Percentiles rank a stretch among this genome's conserved stretches.
Evolutionary conservation across 2,113 vertebrate species (phyloP).

Genomic region (Scytalopus superciliaris): DNA sequence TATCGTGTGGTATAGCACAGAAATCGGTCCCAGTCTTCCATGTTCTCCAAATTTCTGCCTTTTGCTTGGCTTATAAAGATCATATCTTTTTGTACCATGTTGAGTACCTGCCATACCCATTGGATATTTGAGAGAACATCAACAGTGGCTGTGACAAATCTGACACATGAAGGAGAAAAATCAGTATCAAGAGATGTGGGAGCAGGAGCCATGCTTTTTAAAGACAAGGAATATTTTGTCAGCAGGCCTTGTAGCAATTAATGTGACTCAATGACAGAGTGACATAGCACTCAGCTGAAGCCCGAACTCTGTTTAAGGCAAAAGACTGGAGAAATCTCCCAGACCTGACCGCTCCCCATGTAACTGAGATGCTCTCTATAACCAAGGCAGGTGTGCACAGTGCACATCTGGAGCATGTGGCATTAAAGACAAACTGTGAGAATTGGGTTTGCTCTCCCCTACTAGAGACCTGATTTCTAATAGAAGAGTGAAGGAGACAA

Average conservation of each 20-base stretch:
- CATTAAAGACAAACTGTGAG: background rate
- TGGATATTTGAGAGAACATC: background rate
- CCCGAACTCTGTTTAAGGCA: background rate
- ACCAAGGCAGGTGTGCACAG: background rate
- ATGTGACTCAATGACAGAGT: background rate
- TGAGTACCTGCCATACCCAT: background rate
- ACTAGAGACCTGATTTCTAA: background rate
- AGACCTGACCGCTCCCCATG: background rate
- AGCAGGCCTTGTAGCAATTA: background rate
- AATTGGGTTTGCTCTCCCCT: background rate
- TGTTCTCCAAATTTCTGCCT: background rate
- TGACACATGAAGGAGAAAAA: background rate
- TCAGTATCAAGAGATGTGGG: background rate
- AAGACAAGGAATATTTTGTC: background rate
- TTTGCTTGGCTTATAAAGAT: background rate
- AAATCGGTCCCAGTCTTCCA: background rate
- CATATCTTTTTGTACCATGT: background rate
- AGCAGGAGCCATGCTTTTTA: background rate
- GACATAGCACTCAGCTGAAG: background rate
- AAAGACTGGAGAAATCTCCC: background rate
- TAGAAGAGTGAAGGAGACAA: background rate
- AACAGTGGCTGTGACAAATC: background rate
- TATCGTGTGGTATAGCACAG: background rate
- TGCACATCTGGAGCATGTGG: background rate
- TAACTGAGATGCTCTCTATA: background rate